Evolutionary conservation across 2,113 vertebrate species (phyloP), one percentile per base, ranked within the genome.

Genomic region (Macrotus californicus): DNA sequence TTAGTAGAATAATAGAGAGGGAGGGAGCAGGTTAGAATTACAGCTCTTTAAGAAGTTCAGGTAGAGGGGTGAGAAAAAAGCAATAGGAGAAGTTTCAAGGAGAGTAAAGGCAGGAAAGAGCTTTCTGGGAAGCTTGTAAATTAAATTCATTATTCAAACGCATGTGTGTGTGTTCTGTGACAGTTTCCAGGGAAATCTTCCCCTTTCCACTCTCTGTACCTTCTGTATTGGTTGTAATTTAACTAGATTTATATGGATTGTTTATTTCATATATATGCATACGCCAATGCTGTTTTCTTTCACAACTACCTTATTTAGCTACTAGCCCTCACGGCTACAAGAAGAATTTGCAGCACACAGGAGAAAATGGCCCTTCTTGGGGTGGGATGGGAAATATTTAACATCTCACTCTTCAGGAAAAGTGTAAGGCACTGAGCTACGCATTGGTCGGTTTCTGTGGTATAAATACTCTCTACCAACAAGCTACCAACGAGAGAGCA

Each of bases 141-240:
- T 97, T 97, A 97, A 96, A 96, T 96, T 93, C 96, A 96, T 96
- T 97, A 96, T 84, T 96, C 97, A 96, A 89, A 96, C 89, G 29
- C 56, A 18, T 79, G 88, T 50, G 50, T 64, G 56, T 93, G 41
- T 79, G 18, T 91, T 94, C 69, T 81, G 50, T 94, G 93, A 94
- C 85, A 89, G 93, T 96, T 96, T 91, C 94, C 52, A 96, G 79
- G 77, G 89, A 91, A 96, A 96, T 96, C 26, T 69, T 39, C 81
- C 94, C 70, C 72, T 3, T 70, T 93, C 79, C 26, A 34, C 18
- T 41, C 80, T 52, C n/a, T 87, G 43, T 70, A 52, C 39, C 79
- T 95, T 86, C 76, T 83, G 95, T 96, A 96, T 89, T 94, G 90
- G 24, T 64, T 94, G 46, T 72, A 95, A 96, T 95, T 95, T 95